Base-by-base conservation (phyloP, 2,797 vertebrate genomes). In the Agapornis canus region DNA sequence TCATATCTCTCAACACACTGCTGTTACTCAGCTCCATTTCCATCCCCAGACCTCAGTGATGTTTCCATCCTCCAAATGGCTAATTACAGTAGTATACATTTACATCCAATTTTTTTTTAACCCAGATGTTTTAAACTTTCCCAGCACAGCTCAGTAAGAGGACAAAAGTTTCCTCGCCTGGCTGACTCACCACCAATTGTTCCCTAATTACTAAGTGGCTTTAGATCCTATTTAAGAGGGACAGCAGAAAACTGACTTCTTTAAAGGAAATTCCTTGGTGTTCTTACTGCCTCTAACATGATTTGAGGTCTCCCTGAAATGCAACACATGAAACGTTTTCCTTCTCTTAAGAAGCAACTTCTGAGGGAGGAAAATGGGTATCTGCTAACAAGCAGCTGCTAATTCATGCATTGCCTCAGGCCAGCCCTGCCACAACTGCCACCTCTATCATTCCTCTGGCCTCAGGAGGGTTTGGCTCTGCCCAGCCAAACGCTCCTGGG, bases 151-250 rank as follows among this genome's bases (percentile, higher is more conserved):
- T 45, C 49, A 26, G 1, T 2, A 17, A 3, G 0, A 80, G 68
- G 49, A 79, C 13, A n/a, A 25, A 68, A 60, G 76, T 27, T 10
- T 68, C 89, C 91, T 70, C 7, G 3, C 15, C 84, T 75, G 84
- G 77, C 78, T 71, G 72, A 71, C 78, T 93, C 64, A 8, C 69
- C 91, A 49, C 40, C 25, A 9, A 88, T 80, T 90, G 89, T 94
- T 91, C 73, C 65, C 66, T 66, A 69, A 93, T 92, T 96, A 78
- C 6, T 8, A 31, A n/a, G 32, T 2, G 22, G 39, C 61, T 86
- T 79, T n/a, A 69, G 71, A 87, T 63, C 47, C 51, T 15, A 7
- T 29, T 91, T 20, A 66, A 91, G 47, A 72, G 84, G 51, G 70
- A 84, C 81, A 73, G 57, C 45, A 26, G 54, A 43, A 70, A 57